Base-by-base conservation (phyloP, 2,113 vertebrate species). In the Vanacampus margaritifer region DNA sequence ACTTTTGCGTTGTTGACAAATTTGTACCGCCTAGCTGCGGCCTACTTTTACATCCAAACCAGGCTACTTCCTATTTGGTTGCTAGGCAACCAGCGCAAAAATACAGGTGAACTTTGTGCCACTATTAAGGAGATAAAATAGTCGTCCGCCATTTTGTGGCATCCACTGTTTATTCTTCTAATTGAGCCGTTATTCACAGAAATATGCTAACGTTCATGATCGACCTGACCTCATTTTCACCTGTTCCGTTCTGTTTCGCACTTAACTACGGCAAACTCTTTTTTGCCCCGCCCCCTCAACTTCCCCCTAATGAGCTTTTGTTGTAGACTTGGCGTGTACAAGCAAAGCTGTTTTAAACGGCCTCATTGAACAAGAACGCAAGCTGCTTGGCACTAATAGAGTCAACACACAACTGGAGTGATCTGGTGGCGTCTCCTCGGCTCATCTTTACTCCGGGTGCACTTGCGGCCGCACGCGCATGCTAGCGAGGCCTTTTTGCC, bases 401-500 rank as follows among this genome's bases (percentile, higher is more conserved):
- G 32, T 66, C 24, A 59, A 71, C 56, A 61, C 43, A 23, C 41
- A 23, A 32, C 41, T 64, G 51, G 5, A 1, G 13, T 13, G 39
- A 57, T 67, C 14, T 74, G 21, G 3, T 19, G 23, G 10, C 39
- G 21, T 24, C 24, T 79, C 21, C 61, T 70, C 43, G n/a, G 6
- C 65, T 60, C 68, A 12, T 65, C 50, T n/a, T 7, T 36, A 51
- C 43, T 32, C 62, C 17, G 46, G 72, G 51, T 69, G 72, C 69
- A 56, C 72, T 65, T 71, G 74, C 68, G 58, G 74, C 82, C 65
- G 39, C 36, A 6, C 59, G 8, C 36, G 13, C 58, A 4, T 23
- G 57, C 51, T 13, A 11, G 24, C 41, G 57, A 11, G 23, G 43
- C 50, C 62, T 68, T 57, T 79, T 84, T 74, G 66, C 66, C 51